These are phyloP conservation scores for Nansenia antarctica DNA, from an alignment of 2,113 vertebrate species.

Conservation along the genomic window DNA sequence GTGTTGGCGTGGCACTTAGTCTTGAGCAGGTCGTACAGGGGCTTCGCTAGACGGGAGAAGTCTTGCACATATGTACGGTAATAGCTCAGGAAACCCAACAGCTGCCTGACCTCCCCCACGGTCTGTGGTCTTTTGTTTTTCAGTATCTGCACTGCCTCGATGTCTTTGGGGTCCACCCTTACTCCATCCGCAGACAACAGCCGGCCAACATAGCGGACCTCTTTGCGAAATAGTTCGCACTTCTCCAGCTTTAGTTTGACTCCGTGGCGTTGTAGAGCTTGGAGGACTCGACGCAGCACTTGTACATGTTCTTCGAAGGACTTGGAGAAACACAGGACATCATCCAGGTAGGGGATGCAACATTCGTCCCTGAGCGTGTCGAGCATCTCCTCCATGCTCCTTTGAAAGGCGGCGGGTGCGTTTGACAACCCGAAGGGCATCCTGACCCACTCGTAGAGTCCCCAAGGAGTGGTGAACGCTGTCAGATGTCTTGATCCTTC, in stretches of 20 bases:
- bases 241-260: conserved; percentile 22
- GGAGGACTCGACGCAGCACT: background rate
- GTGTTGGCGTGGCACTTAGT: background rate
- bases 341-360: conserved; percentile 17
- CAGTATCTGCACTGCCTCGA: background rate
- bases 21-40: conserved; percentile 12
- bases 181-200: conserved; percentile 20
- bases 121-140: background rate
- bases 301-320: background rate
- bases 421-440: conserved; percentile 37
- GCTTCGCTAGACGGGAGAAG: conserved; percentile 9
- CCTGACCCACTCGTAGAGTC: conserved; percentile 33
- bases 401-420: background rate
- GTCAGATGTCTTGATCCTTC: conserved; percentile 14
- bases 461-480: conserved; percentile 27
- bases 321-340: background rate
- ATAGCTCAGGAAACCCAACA: conserved; percentile 13
- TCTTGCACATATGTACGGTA: background rate
- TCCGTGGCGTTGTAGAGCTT: background rate
- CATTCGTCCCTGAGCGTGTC: background rate
- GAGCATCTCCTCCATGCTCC: background rate
- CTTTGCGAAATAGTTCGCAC: conserved; percentile 13
- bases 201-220: background rate
- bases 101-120: background rate
- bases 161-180: conserved; percentile 13